Conservation (phyloP, 1,140 invertebrate species). For the Drosophila sturtevanti region DNA sequence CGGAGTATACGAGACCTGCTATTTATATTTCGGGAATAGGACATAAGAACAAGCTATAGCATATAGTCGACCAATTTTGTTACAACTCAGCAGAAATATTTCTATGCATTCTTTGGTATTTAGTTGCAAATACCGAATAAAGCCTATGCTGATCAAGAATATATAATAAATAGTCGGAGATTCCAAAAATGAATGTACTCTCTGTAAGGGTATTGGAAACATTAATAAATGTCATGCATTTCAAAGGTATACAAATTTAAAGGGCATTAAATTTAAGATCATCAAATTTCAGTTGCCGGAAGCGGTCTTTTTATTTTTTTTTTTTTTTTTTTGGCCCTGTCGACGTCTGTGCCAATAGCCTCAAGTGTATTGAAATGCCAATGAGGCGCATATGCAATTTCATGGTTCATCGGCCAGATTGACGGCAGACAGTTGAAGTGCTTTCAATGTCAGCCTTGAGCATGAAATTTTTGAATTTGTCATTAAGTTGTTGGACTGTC, state of each 20-base stretch:
- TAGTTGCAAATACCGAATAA: too few species aligned
- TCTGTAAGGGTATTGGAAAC: too few species aligned
- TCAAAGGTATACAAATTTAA: neutral
- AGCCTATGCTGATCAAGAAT: too few species aligned
- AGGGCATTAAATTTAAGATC: neutral
- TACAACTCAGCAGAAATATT: too few species aligned
- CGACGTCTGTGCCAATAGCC: slow-evolving; percentile 29
- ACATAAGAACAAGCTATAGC: too few species aligned
- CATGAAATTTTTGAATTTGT: neutral
- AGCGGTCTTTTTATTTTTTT: neutral
- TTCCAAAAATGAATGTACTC: too few species aligned
- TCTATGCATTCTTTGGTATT: too few species aligned
- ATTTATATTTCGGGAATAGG: too few species aligned
- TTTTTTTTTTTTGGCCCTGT: neutral
- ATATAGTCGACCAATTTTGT: too few species aligned
- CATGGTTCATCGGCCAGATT: slow-evolving; percentile 32
- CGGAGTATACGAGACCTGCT: too few species aligned
- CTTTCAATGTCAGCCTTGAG: neutral
- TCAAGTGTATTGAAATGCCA: slow-evolving; percentile 10
- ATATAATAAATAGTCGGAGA: too few species aligned
- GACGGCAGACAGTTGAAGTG: slow-evolving; percentile 18
- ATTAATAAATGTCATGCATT: neutral
- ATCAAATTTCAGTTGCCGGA: neutral
- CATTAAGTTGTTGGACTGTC: neutral
- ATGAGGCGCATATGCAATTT: slow-evolving; percentile 31